Evolutionary conservation across 2,888 invertebrate genomes (phyloP).

Genomic region (Microctonus aethiopoides): DNA sequence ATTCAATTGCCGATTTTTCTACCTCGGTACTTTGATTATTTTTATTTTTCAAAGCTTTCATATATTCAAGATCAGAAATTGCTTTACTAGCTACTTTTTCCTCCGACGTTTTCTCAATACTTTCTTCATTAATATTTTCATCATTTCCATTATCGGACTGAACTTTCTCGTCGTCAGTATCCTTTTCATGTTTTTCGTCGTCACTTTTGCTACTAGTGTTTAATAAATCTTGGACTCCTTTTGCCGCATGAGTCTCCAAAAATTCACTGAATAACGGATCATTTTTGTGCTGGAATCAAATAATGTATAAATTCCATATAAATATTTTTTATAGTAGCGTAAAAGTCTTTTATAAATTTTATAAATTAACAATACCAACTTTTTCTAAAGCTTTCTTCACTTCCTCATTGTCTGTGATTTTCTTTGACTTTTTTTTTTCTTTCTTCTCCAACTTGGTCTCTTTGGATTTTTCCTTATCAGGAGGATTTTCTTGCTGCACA

Average conservation of each 20-base stretch:
- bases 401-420: conserved; percentile 61
- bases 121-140: conserved; percentile 45
- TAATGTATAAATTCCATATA: neutral
- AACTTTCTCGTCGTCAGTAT: conserved; percentile 36
- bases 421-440: conserved; percentile 46
- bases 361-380: conserved; percentile 61
- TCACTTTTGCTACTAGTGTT: conserved; percentile 69
- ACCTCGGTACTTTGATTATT: conserved; percentile 61
- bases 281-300: conserved; percentile 76
- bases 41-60: conserved; percentile 74
- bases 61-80: conserved; percentile 85
- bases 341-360: conserved; percentile 14
- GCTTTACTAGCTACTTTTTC: conserved; percentile 77
- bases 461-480: conserved; percentile 46
- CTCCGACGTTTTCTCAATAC: conserved; percentile 51
- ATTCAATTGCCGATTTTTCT: conserved; percentile 51
- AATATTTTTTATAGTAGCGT: too few relatives aligned
- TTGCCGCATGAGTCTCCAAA: conserved; percentile 78
- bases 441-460: conserved; percentile 48
- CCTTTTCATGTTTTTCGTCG: conserved; percentile 51
- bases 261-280: conserved; percentile 93
- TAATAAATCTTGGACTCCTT: conserved; percentile 68
- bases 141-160: conserved; percentile 52
- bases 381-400: conserved; percentile 77
- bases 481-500: conserved; percentile 59